Evolutionary conservation across 1,140 invertebrate species (phyloP).

Genomic region (Drosophila orena): DNA sequence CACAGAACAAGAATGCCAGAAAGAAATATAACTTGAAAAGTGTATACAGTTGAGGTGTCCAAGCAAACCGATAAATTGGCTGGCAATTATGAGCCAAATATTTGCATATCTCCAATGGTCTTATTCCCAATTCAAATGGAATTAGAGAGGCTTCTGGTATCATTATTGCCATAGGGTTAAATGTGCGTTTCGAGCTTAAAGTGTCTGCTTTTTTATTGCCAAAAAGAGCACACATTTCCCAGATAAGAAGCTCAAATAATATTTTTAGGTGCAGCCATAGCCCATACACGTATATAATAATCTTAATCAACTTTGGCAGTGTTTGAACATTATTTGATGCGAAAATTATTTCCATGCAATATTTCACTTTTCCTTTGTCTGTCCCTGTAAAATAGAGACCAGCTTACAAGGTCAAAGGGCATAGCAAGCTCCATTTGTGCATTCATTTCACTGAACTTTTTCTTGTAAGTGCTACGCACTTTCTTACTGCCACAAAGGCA

Average conservation of each 20-base stretch:
- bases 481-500: not conserved
- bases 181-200: constrained; percentile 9
- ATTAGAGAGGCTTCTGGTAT: constrained; percentile 32
- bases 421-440: constrained; percentile 12
- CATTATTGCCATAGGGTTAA: constrained; percentile 17
- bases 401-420: constrained; percentile 26
- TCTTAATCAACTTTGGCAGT: not conserved
- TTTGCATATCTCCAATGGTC: constrained; percentile 41
- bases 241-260: not conserved
- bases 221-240: not conserved
- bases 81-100: constrained; percentile 56
- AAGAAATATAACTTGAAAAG: constrained; percentile 23
- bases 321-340: not conserved
- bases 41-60: constrained; percentile 44
- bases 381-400: not conserved
- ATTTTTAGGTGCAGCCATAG: not conserved
- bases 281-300: not conserved
- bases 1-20: constrained; percentile 5
- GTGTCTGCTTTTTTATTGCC: not conserved
- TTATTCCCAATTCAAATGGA: constrained; percentile 43
- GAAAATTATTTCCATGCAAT: not conserved
- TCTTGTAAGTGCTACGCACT: not conserved
- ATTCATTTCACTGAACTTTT: constrained; percentile 8
- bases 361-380: not conserved
- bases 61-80: constrained; percentile 50